Conservation (phyloP, 92 coral and sea anemone genomes). For the Desmophyllum pertusum region DNA sequence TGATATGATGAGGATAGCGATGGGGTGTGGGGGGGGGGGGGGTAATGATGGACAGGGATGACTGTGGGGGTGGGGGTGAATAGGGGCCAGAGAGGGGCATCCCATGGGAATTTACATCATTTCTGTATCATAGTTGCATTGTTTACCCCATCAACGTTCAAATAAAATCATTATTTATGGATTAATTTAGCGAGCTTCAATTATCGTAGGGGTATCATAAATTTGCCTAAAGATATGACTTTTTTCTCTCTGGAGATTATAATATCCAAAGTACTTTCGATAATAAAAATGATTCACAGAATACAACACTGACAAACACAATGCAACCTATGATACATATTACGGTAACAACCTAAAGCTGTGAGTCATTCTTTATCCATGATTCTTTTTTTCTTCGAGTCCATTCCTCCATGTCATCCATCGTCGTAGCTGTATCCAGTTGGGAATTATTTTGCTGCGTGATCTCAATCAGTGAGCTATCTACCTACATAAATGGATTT, state of each 20-base stretch:
- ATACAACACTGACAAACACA: slow-evolving; percentile 10
- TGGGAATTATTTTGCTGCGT: background rate
- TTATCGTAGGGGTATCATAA: background rate
- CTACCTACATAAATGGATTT: slow-evolving; percentile 99
- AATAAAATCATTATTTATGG: background rate
- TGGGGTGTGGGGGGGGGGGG: background rate
- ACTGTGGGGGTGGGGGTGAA: background rate
- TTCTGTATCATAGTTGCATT: slow-evolving; percentile 32
- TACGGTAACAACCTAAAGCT: background rate
- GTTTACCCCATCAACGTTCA: background rate
- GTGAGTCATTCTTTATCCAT: background rate
- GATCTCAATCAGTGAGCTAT: background rate
- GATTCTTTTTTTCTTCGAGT: background rate
- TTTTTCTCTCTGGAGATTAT: background rate
- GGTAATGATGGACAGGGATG: too few relatives aligned
- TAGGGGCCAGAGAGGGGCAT: background rate
- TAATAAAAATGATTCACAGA: slow-evolving; percentile 2
- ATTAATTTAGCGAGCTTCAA: background rate
- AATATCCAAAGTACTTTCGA: background rate
- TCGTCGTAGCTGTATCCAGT: background rate
- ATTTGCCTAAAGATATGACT: background rate
- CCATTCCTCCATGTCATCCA: background rate
- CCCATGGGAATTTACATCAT: slow-evolving; percentile 7
- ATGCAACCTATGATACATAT: slow-evolving; percentile 22
- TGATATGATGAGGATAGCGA: background rate